A percentile compares a stretch with the other conserved stretches of the same genome.
Evolutionary conservation across 2,797 vertebrate genomes (phyloP).

Genomic region (Monodelphis domestica): DNA sequence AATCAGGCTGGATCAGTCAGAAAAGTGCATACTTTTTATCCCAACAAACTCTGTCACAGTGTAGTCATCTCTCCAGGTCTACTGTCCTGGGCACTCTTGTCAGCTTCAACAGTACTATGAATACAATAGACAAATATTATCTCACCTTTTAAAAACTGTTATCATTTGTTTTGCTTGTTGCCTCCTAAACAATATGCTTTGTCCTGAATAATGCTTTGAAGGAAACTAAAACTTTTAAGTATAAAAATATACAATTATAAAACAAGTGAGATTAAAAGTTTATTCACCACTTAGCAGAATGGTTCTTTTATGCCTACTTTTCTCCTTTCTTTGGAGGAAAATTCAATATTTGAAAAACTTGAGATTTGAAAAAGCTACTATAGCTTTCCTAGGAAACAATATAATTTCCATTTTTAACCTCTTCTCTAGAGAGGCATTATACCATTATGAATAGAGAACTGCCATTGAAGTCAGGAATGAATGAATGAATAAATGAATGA

Average conservation of each 20-base stretch:
- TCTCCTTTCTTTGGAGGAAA: constrained; percentile 18
- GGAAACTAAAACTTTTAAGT: constrained; percentile 16
- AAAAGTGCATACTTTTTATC: not conserved
- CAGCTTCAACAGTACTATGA: not conserved
- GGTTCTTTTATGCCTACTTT: constrained; percentile 32
- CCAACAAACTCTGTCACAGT: not conserved
- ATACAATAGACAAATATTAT: not conserved
- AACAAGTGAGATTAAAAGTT: constrained; percentile 60
- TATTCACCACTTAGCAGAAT: not conserved
- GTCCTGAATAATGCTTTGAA: not conserved
- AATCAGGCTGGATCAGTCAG: not conserved
- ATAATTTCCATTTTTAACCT: constrained; percentile 19
- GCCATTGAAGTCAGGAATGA: not conserved
- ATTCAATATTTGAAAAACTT: no score
- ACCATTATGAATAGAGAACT: not conserved
- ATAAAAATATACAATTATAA: not conserved
- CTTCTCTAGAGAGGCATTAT: constrained; percentile 1
- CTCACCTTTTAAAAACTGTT: not conserved
- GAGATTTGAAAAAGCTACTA: not conserved
- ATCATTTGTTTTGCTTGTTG: constrained; percentile 22
- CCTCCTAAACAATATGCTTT: constrained; percentile 33
- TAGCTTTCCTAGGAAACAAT: not conserved
- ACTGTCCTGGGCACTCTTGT: not conserved
- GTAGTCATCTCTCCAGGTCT: constrained; percentile 8
- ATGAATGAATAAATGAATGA: no score